Evolutionary conservation across 2,113 vertebrate species (phyloP).

Genomic region (Bos indicus): DNA sequence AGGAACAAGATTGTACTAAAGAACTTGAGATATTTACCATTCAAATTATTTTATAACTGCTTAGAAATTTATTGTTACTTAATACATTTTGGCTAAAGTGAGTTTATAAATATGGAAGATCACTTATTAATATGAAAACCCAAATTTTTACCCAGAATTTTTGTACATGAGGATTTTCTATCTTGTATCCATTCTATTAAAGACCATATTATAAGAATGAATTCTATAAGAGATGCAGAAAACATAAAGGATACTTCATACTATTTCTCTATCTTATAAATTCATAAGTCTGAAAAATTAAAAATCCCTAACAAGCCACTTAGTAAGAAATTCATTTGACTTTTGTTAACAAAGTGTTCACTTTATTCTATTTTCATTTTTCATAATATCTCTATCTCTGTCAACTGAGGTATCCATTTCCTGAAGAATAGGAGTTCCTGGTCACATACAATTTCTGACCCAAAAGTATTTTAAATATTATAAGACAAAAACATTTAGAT

Average conservation of each 20-base stretch:
- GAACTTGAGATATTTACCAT: accelerated
- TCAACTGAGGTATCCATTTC: not conserved
- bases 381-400: not conserved
- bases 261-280: not conserved
- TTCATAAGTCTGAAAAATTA: not conserved
- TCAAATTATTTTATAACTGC: not conserved
- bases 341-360: not conserved
- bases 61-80: not conserved
- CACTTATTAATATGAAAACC: not conserved
- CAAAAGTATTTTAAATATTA: not conserved
- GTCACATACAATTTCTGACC: not conserved
- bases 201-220: not conserved
- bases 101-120: not conserved
- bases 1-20: not conserved
- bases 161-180: not conserved
- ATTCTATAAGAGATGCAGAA: not conserved
- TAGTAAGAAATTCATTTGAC: not conserved
- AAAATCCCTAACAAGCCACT: not conserved
- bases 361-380: not conserved
- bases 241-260: not conserved
- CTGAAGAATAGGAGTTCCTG: not conserved
- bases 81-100: not conserved
- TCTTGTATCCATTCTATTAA: not conserved
- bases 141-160: not conserved
- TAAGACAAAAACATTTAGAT: not conserved